A percentile compares a stretch with the other conserved stretches of the same genome.
Evolutionary conservation across 2,888 invertebrate species (phyloP).

Genomic region (Apeira syringaria): DNA sequence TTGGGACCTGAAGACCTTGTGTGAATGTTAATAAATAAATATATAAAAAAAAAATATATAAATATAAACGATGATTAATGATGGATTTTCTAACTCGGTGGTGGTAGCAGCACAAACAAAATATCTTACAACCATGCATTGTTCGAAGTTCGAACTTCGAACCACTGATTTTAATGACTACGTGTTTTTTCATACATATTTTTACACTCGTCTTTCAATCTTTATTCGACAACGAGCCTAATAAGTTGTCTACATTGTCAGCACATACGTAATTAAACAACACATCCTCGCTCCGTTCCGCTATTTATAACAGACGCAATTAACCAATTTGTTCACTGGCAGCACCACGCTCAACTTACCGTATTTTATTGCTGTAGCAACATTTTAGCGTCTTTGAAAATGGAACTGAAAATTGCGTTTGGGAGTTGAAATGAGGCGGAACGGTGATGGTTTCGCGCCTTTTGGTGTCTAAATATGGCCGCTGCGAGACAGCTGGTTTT

Average conservation of each 20-base stretch:
- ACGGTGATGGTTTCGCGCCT: conserved; percentile 60
- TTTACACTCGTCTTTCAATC: neutral
- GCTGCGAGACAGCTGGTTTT: conserved; percentile 20
- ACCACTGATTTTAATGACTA: too few species aligned
- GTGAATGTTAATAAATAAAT: too few species aligned
- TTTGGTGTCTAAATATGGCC: conserved; percentile 60
- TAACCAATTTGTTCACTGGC: conserved; percentile 77
- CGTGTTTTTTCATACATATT: too few species aligned
- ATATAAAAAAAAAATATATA: too few species aligned
- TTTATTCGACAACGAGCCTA: conserved; percentile 11
- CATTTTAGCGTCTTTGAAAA: conserved; percentile 75
- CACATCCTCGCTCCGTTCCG: conserved; percentile 17
- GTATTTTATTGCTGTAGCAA: conserved; percentile 69
- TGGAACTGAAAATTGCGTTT: conserved; percentile 72
- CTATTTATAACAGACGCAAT: conserved; percentile 53
- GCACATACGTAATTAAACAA: conserved; percentile 30
- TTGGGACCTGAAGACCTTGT: too few species aligned
- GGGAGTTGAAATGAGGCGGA: conserved; percentile 66
- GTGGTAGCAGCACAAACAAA: too few species aligned
- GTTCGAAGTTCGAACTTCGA: too few species aligned
- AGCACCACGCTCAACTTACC: conserved; percentile 58
- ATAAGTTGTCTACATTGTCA: conserved; percentile 29
- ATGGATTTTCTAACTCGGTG: too few species aligned
- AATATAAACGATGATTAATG: too few species aligned
- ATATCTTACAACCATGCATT: too few species aligned